Evolutionary conservation across 2,113 vertebrate species (phyloP).

Genomic region (Reinhardtius hippoglossoides): DNA sequence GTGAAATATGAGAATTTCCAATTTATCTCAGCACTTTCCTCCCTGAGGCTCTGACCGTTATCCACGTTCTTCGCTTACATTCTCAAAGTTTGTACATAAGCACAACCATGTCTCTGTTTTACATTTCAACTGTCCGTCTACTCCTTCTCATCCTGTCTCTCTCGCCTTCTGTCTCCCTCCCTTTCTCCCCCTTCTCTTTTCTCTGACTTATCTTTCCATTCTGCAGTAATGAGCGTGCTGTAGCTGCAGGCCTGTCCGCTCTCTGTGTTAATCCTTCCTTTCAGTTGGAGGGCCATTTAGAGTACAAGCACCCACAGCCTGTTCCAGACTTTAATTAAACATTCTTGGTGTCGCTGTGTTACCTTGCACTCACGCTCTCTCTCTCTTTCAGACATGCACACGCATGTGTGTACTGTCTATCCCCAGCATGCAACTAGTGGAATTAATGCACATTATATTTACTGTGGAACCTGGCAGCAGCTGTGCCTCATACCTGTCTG

Average conservation of each 20-base stretch:
- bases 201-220: constrained; percentile 60
- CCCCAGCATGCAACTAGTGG: constrained; percentile 3
- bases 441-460: constrained; percentile 16
- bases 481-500: constrained; percentile 7
- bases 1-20: constrained; percentile 6
- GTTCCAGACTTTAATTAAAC: constrained; percentile 83
- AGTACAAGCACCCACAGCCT: constrained; percentile 69
- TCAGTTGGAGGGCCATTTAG: constrained; percentile 79
- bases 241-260: constrained; percentile 67
- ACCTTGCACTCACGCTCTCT: constrained; percentile 48
- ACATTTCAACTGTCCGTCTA: constrained; percentile 26
- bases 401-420: constrained; percentile 14
- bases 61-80: background rate
- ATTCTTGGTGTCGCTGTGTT: constrained; percentile 74
- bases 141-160: constrained; percentile 5
- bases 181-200: constrained; percentile 20
- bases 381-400: constrained; percentile 54
- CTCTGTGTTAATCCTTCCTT: constrained; percentile 79
- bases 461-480: background rate
- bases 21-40: background rate
- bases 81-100: constrained; percentile 19
- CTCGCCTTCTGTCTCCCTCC: constrained; percentile 6
- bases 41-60: background rate
- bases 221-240: constrained; percentile 75
- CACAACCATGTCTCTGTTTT: constrained; percentile 25